Base-by-base conservation (phyloP, 1,140 invertebrate species). In the Caenorhabditis briggsae region DNA sequence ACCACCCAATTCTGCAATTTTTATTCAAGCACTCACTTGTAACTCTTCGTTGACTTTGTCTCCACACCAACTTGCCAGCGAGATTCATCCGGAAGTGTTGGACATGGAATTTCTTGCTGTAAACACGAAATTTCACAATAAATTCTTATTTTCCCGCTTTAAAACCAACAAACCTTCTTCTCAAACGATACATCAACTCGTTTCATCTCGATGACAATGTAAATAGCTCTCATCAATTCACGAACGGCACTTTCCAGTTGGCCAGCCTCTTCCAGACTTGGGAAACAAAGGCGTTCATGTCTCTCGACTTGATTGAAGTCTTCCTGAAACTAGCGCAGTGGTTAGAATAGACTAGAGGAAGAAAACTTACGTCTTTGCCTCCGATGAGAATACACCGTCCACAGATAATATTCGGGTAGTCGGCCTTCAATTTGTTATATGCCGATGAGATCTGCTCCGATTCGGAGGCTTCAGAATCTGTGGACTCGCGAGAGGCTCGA, bases 141-240 rank as follows among this genome's bases (percentile, higher is more conserved):
- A 50, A n/a, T n/a, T n/a, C n/a, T n/a, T 14, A 23, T 82, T 18
- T 50, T 82, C 8, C 33, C 43, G 0, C 2, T 33, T 70, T 70
- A 18, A 14, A 56, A 48, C 25, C 41, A 14, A 25, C 53, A 18
- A 18, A 91, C 91, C 83, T 88, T 85, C 53, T 88, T 89, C 61
- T 91, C 91, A 83, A 90, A 92, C 20, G 89, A 87, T 14, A 82
- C 82, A 50, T 92, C 91, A 5, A 92, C 83, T 59, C 91, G 48
- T 65, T 87, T 84, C 41, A 89, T 91, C 65, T 92, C 91, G 5
- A 92, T 58, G 20, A 92, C 90, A 83, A 89, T 89, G 64, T 92
- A 92, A 78, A 92, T 90, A 25, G 89, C 88, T 41, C 90, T 56
- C 59, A 92, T 50, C 9, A 92, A 87, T 50, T 92, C 91, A n/a